Evolutionary conservation across 2,888 invertebrate species (phyloP).

Genomic region (Tinea trinotella): DNA sequence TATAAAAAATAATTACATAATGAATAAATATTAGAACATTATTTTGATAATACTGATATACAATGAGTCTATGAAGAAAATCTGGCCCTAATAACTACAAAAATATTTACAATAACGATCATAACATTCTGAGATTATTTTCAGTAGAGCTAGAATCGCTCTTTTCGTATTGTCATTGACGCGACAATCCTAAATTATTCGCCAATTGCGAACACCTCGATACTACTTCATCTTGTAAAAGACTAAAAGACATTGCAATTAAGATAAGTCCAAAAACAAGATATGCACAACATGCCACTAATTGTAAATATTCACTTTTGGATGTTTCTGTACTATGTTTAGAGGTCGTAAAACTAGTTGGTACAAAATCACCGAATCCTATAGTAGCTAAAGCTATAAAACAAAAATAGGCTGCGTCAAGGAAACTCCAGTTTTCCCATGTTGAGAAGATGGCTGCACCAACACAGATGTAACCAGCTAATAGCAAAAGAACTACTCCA

Average conservation of each 20-base stretch:
- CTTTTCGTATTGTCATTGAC: conserved; percentile 72
- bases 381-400: conserved; percentile 89
- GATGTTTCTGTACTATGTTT: conserved; percentile 55
- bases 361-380: conserved; percentile 84
- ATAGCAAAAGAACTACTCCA: conserved; percentile 75
- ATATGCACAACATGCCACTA: conserved; percentile 86
- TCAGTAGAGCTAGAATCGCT: conserved; percentile 64
- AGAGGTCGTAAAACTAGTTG: conserved; percentile 66
- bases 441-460: conserved; percentile 84
- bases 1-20: background rate
- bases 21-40: background rate
- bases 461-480: conserved; percentile 80
- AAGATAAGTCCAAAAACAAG: conserved; percentile 83
- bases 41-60: conserved; percentile 3
- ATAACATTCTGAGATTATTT: conserved; percentile 63
- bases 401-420: conserved; percentile 88
- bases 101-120: conserved; percentile 55
- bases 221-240: conserved; percentile 85
- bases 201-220: conserved; percentile 81
- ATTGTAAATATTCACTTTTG: conserved; percentile 76
- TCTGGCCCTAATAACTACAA: conserved; percentile 30
- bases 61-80: conserved; percentile 33
- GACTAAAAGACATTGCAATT: conserved; percentile 88
- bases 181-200: conserved; percentile 76
- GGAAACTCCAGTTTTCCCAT: conserved; percentile 86